Evolutionary conservation across 2,888 invertebrate species (phyloP).

Genomic region (Sarcophaga caerulescens): DNA sequence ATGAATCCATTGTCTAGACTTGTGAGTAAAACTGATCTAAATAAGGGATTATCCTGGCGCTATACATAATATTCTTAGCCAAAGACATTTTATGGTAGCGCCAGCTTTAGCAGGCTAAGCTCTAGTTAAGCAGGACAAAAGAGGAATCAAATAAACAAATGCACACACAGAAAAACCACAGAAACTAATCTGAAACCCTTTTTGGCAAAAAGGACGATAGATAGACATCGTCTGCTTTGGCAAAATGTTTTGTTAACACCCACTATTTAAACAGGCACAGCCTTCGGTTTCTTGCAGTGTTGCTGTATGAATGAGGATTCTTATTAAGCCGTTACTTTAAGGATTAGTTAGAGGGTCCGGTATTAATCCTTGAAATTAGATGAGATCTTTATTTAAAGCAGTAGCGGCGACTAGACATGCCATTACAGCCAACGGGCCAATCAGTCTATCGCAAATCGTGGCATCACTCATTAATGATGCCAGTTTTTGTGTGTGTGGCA

Average conservation of each 20-base stretch:
- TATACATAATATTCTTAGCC: neutral
- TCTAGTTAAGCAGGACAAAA: neutral
- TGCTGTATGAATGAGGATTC: neutral
- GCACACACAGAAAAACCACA: neutral
- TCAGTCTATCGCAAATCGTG: neutral
- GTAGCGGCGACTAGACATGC: constrained; percentile 50
- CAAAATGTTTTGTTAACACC: constrained; percentile 45
- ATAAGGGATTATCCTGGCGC: constrained; percentile 68
- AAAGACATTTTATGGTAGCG: neutral
- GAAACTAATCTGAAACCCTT: neutral
- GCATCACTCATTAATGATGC: neutral
- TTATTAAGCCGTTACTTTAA: constrained; percentile 31
- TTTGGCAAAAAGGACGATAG: constrained; percentile 27
- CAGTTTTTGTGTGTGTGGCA: neutral
- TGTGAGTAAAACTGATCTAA: constrained; percentile 65
- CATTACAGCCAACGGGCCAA: neutral
- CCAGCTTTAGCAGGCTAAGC: neutral
- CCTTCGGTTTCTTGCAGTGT: neutral
- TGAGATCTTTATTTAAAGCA: constrained; percentile 49
- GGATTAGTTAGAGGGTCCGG: constrained; percentile 4
- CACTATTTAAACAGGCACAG: constrained; percentile 42
- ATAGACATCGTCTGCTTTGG: constrained; percentile 50
- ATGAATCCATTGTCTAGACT: constrained; percentile 67
- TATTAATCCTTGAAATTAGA: constrained; percentile 59
- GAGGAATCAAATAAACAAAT: neutral